Evolutionary conservation across 2,797 vertebrate genomes (phyloP).

Genomic region (Crypturellus tataupa): DNA sequence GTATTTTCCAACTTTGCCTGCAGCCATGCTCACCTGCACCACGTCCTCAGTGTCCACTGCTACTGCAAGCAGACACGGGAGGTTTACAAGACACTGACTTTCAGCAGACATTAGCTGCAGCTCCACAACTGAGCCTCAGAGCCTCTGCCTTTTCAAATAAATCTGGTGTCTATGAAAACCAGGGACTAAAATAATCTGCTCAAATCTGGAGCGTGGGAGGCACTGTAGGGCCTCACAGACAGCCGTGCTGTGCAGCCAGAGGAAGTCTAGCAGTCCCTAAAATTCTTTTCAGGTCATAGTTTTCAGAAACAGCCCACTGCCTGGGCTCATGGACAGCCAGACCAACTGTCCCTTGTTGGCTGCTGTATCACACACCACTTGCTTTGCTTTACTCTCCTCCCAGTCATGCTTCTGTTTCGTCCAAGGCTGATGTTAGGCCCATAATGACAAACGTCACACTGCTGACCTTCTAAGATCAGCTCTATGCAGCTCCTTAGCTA

Average conservation of each 20-base stretch:
- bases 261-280: constrained; percentile 53
- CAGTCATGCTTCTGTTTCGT: not conserved
- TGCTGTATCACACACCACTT: not conserved
- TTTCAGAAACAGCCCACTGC: not conserved
- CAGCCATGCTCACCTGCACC: not conserved
- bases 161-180: constrained; percentile 23
- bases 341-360: not conserved
- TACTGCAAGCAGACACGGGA: not conserved
- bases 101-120: not conserved
- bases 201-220: constrained; percentile 42
- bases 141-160: constrained; percentile 48
- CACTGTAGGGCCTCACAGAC: not conserved
- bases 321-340: not conserved
- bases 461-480: not conserved
- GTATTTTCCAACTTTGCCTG: not conserved
- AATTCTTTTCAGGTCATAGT: constrained; percentile 40
- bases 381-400: not conserved
- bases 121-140: not conserved
- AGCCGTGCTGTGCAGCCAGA: constrained; percentile 13
- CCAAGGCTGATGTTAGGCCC: not conserved
- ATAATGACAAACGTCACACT: not conserved
- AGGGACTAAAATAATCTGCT: constrained; percentile 48
- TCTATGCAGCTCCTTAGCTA: not conserved
- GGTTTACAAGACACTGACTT: fast-evolving
- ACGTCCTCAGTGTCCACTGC: fast-evolving